phyloP scores from a whole-genome alignment of 2,888 invertebrate genomes.

The Horisme vitalbata region DNA sequence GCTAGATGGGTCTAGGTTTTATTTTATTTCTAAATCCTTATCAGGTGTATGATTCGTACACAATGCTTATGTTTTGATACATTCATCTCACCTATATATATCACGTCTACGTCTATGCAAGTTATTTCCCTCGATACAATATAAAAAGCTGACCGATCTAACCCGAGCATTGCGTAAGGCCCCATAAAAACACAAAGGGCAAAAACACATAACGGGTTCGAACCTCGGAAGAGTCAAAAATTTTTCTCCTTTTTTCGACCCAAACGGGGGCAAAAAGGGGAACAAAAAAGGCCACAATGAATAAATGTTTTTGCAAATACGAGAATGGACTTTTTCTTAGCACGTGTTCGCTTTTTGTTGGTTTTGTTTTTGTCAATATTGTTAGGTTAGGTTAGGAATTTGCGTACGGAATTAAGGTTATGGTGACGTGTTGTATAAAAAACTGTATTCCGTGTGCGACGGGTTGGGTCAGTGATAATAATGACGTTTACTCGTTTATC shows the following conservation, averaged over 20 bases:
- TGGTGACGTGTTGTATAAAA: conserved; percentile 2
- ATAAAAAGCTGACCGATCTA: conserved; percentile 31
- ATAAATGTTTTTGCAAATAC: conserved; percentile 77
- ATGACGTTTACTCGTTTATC: background rate
- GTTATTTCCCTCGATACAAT: conserved; percentile 11
- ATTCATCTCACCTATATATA: conserved; percentile 6
- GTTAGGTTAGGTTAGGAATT: conserved; percentile 61
- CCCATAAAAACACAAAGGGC: conserved; percentile 54
- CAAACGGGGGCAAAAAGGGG: conserved; percentile 70
- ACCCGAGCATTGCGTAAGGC: conserved; percentile 55
- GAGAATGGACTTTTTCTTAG: conserved; percentile 68
- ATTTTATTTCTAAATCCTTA: too few relatives aligned
- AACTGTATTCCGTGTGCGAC: background rate
- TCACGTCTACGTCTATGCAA: conserved; percentile 15
- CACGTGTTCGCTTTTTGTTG: conserved; percentile 70
- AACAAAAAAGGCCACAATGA: conserved; percentile 64
- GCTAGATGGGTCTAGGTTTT: too few relatives aligned
- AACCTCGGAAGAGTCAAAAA: conserved; percentile 39
- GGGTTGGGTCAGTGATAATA: conserved; percentile 10
- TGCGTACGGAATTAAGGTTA: conserved; percentile 24
- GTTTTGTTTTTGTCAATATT: conserved; percentile 50
- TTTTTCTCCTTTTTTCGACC: conserved; percentile 60
- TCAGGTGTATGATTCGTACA: too few relatives aligned
- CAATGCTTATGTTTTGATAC: too few relatives aligned
- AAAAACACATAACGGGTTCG: conserved; percentile 76